phyloP scores from a whole-genome alignment of 2,797 vertebrate species.

The Gallirallus australis region DNA sequence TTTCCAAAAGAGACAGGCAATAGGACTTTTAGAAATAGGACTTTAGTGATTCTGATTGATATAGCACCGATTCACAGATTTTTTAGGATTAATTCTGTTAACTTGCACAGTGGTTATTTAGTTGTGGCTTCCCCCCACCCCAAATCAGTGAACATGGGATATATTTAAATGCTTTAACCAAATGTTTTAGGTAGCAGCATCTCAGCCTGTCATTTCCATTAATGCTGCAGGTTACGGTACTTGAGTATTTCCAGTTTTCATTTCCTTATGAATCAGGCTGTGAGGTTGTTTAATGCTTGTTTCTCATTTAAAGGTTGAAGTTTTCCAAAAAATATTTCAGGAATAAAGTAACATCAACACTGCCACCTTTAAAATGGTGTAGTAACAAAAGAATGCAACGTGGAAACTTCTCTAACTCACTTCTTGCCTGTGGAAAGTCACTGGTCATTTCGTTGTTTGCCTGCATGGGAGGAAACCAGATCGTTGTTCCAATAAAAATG shows the following conservation, averaged over 20 bases:
- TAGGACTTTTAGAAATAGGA: not conserved
- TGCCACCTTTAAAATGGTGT: not conserved
- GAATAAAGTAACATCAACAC: not conserved
- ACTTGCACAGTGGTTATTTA: not conserved
- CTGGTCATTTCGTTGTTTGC: not conserved
- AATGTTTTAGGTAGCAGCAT: not conserved
- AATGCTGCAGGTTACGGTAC: not conserved
- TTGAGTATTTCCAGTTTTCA: not conserved
- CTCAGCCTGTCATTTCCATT: not conserved
- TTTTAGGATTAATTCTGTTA: not conserved
- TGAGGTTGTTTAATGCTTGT: not conserved
- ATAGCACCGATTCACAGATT: not conserved
- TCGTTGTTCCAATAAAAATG: not conserved
- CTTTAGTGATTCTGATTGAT: not conserved
- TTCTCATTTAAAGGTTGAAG: not conserved
- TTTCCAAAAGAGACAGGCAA: accelerated
- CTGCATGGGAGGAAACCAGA: not conserved
- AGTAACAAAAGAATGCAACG: not conserved
- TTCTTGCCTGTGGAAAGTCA: not conserved
- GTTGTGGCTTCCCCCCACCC: not conserved
- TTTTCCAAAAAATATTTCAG: not conserved
- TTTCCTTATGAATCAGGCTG: not conserved
- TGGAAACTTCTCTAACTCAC: not conserved
- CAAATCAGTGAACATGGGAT: not conserved
- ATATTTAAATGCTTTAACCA: not conserved